A percentile compares a stretch with the other conserved stretches of the same genome.
Conservation (phyloP, 2,113 vertebrate genomes). For the Chloropsis cyanopogon region DNA sequence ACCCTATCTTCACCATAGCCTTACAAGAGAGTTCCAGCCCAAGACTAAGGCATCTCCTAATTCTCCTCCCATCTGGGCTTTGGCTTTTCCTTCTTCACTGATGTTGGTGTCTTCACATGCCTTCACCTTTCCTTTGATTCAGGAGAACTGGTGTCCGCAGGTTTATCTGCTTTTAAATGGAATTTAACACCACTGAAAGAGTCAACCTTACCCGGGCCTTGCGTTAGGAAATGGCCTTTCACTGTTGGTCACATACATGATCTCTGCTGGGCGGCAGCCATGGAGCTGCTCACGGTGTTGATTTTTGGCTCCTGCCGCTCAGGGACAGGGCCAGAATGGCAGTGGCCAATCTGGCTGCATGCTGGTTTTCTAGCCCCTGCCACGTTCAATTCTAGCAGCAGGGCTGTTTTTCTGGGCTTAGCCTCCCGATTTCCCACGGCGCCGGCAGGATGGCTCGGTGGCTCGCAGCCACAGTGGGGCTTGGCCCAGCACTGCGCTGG, state of each 20-base stretch:
- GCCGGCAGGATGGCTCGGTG: fast-evolving
- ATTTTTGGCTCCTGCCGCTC: neutral
- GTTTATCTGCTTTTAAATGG: neutral
- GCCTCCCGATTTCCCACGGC: fast-evolving
- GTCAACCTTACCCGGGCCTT: neutral
- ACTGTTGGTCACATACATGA: neutral
- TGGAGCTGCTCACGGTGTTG: neutral
- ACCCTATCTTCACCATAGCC: too few relatives aligned
- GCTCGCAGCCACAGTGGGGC: fast-evolving
- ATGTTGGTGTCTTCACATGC: neutral
- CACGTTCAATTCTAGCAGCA: fast-evolving
- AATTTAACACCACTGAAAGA: neutral
- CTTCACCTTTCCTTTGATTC: neutral
- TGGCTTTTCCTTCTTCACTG: neutral
- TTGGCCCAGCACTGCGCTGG: neutral
- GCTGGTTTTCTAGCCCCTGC: fast-evolving
- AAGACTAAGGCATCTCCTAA: neutral
- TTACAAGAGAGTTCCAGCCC: neutral
- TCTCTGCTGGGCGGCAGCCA: fast-evolving
- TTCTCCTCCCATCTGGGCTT: neutral
- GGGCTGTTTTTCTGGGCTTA: neutral
- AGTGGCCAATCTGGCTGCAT: neutral
- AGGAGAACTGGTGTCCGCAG: fast-evolving
- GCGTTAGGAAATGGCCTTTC: neutral
- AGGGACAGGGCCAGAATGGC: neutral